Conservation (phyloP, 2,797 vertebrate genomes). For the Rhabdomys pumilio region DNA sequence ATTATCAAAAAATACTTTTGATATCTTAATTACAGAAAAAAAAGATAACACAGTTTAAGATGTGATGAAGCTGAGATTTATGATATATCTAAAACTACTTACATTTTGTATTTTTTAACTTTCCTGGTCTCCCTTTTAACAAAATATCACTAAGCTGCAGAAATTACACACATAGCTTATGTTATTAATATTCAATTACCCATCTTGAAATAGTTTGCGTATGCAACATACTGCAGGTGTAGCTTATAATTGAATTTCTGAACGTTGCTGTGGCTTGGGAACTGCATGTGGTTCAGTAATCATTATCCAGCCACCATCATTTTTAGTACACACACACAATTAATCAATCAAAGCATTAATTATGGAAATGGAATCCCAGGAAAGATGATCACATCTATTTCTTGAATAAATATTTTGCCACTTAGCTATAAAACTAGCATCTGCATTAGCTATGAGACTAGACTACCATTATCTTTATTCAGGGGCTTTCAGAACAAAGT, state of each 20-base stretch:
- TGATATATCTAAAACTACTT: neutral
- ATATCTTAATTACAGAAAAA: conserved; percentile 5
- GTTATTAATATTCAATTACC: conserved; percentile 76
- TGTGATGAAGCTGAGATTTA: neutral
- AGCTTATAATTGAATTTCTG: conserved; percentile 81
- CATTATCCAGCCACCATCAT: conserved; percentile 67
- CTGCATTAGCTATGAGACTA: conserved; percentile 44
- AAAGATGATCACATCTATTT: conserved; percentile 77
- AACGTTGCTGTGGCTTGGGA: conserved; percentile 76
- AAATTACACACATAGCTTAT: conserved; percentile 50
- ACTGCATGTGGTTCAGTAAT: conserved; percentile 77
- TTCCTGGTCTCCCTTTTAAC: neutral
- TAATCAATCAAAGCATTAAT: conserved; percentile 86
- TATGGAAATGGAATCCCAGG: conserved; percentile 73
- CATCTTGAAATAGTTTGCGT: conserved; percentile 72
- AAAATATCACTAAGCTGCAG: conserved; percentile 30
- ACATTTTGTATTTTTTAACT: neutral
- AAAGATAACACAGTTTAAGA: neutral
- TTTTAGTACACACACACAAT: conserved; percentile 65
- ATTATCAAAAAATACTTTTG: neutral
- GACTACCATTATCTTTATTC: conserved; percentile 17
- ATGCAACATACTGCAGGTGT: conserved; percentile 74
- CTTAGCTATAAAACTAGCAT: conserved; percentile 65
- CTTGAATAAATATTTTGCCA: conserved; percentile 76
- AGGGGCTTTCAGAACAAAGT: conserved; percentile 5